These are phyloP conservation scores for Nautilus pompilius DNA, from an alignment of 1,140 invertebrate species.

Conservation along the genomic window DNA sequence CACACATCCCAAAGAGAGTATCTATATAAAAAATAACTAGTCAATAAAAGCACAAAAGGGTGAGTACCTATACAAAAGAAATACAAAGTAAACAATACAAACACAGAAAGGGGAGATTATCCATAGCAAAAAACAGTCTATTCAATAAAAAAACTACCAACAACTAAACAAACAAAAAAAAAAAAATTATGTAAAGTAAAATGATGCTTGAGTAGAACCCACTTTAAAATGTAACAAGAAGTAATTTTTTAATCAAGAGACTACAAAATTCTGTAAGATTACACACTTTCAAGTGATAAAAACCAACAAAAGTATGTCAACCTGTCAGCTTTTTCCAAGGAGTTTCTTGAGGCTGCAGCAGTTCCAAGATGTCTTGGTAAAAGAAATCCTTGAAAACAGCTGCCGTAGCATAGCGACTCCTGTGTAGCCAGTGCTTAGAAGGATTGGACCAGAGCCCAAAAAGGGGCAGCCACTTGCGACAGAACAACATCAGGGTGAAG, in stretches of 20 bases:
- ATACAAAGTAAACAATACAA: neutral
- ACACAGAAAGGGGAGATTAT: neutral
- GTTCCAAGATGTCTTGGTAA: slow-evolving; percentile 53
- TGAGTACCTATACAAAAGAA: too few species aligned
- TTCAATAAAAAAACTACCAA: neutral
- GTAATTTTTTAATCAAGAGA: neutral
- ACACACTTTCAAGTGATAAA: too few species aligned
- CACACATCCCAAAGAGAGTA: too few species aligned
- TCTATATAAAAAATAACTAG: too few species aligned
- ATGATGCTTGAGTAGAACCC: neutral
- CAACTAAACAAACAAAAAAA: neutral
- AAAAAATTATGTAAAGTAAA: neutral
- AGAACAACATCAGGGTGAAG: neutral
- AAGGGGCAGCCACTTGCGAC: neutral
- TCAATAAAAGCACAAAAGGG: too few species aligned
- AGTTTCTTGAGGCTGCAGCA: slow-evolving; percentile 34
- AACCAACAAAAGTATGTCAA: too few species aligned
- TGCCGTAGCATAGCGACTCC: slow-evolving; percentile 1
- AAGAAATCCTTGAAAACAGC: slow-evolving; percentile 47
- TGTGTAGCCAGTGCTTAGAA: neutral
- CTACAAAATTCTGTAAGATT: too few species aligned
- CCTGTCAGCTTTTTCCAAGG: slow-evolving; percentile 52
- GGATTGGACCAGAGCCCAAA: neutral
- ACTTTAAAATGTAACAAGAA: neutral
- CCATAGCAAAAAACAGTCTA: neutral